Evolutionary conservation across 2,113 vertebrate species (phyloP).

Genomic region (Megalops atlanticus): DNA sequence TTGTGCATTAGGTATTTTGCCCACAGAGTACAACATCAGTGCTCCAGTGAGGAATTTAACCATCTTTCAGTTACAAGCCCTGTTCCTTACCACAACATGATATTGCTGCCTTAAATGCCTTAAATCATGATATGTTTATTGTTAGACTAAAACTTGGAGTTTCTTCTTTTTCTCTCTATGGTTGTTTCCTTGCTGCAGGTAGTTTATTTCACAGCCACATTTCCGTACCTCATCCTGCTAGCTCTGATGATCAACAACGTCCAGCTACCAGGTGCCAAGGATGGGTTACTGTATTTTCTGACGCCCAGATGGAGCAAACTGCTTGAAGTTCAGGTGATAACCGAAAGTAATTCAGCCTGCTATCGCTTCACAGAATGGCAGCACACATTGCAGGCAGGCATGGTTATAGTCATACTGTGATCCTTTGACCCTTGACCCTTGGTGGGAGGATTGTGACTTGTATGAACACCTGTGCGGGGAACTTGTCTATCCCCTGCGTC

Average conservation of each 20-base stretch:
- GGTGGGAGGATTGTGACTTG: not conserved
- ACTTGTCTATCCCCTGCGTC: not conserved
- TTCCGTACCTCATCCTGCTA: conserved; percentile 71
- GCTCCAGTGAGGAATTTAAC: too few species aligned
- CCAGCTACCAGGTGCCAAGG: conserved; percentile 69
- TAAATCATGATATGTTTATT: too few species aligned
- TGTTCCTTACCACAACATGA: too few species aligned
- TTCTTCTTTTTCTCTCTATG: not conserved
- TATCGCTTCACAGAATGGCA: not conserved
- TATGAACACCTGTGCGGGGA: not conserved
- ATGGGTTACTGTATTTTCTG: conserved; percentile 68
- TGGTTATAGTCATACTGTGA: too few species aligned
- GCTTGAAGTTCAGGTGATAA: conserved; percentile 67
- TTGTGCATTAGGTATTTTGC: too few species aligned
- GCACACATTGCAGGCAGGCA: too few species aligned
- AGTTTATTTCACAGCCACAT: conserved; percentile 72
- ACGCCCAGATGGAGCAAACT: conserved; percentile 69
- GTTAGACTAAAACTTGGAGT: too few species aligned
- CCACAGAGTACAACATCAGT: too few species aligned
- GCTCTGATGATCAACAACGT: conserved; percentile 72
- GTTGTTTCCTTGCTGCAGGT: conserved; percentile 53
- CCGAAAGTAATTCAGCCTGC: not conserved
- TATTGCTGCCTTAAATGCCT: too few species aligned
- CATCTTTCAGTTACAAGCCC: too few species aligned
- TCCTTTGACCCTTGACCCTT: too few species aligned